Base-by-base conservation (phyloP, 2,113 vertebrate species). In the Pholis gunnellus region DNA sequence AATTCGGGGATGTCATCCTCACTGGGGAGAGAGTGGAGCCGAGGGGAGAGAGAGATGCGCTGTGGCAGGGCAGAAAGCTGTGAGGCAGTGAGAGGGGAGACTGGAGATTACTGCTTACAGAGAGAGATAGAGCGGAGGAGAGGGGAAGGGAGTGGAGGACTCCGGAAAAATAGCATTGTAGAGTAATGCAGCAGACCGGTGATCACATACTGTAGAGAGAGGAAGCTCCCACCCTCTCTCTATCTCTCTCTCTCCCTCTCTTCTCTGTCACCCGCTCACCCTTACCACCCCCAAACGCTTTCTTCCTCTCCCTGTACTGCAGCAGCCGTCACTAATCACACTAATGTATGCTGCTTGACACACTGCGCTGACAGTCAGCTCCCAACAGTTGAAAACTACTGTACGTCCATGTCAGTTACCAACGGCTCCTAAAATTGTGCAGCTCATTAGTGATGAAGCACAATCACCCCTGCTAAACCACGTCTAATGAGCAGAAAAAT, bases 1-100 rank as follows among this genome's bases (percentile, higher is more conserved):
- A 94, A 97, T 96, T 96, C 93, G 92, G 95, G 97, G 95, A 95
- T 97, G 96, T 97, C 98, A 98, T 99, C 97, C 88, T 98, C 96
- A 94, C 92, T 94, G 95, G 95, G 96, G 95, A 89, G 87, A 95
- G 96, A 96, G 97, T 93, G 95, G 93, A 97, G 89, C 95, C 88
- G 91, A 91, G 93, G 90, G 88, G 83, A 83, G 84, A 79, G 82
- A 89, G 89, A 72, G 76, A 82, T 73, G 78, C 25, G 13, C 79
- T 70, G 87, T 89, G 86, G 86, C 84, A 84, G 85, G 46, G 79
- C 56, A 86, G 90, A 81, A 31, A 72, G 81, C 84, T 88, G 89
- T 22, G 83, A 91, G 88, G 82, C 85, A 64, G 85, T 14, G 65
- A 80, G 86, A 79, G 87, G 70, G 75, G 56, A 27, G 54, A 85